Conservation (phyloP, 2,888 invertebrate genomes). For the Pedicia rivosa region DNA sequence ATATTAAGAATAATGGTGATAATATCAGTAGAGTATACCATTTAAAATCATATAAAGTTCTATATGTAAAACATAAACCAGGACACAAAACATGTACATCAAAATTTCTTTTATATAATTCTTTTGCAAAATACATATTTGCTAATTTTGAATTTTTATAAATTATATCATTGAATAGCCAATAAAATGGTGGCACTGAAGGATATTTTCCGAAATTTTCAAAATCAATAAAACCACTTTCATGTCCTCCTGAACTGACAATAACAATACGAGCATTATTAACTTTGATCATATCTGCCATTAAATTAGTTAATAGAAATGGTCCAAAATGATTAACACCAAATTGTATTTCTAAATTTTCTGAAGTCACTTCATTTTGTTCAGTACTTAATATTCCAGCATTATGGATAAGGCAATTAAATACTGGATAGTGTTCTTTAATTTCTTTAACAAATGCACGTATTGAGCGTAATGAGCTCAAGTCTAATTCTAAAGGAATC, state of each 20-base stretch:
- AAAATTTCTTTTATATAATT: slow-evolving; percentile 44
- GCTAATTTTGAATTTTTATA: slow-evolving; percentile 67
- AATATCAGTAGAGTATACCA: slow-evolving; percentile 61
- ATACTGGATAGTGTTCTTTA: slow-evolving; percentile 43
- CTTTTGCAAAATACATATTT: slow-evolving; percentile 52
- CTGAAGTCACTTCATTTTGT: slow-evolving; percentile 40
- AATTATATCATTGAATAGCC: slow-evolving; percentile 37
- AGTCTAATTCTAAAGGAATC: slow-evolving; percentile 43
- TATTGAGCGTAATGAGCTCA: slow-evolving; percentile 57
- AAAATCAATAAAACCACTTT: slow-evolving; percentile 49
- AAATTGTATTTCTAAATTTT: slow-evolving; percentile 66
- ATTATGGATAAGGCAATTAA: slow-evolving; percentile 66
- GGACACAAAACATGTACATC: slow-evolving; percentile 58
- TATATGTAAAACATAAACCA: slow-evolving; percentile 38
- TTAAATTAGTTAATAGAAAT: slow-evolving; percentile 65
- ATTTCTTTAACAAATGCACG: slow-evolving; percentile 51
- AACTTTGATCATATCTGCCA: slow-evolving; percentile 37
- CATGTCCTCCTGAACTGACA: slow-evolving; percentile 54
- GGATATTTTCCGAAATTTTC: slow-evolving; percentile 45
- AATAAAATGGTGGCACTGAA: slow-evolving; percentile 27
- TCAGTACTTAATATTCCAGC: slow-evolving; percentile 63
- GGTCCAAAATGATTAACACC: slow-evolving; percentile 75
- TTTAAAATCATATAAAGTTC: slow-evolving; percentile 45
- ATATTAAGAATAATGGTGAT: slow-evolving; percentile 50
- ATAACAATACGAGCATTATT: slow-evolving; percentile 39